phyloP scores from a whole-genome alignment of 2,797 vertebrate species.

The Microctenopoma lineatum region DNA sequence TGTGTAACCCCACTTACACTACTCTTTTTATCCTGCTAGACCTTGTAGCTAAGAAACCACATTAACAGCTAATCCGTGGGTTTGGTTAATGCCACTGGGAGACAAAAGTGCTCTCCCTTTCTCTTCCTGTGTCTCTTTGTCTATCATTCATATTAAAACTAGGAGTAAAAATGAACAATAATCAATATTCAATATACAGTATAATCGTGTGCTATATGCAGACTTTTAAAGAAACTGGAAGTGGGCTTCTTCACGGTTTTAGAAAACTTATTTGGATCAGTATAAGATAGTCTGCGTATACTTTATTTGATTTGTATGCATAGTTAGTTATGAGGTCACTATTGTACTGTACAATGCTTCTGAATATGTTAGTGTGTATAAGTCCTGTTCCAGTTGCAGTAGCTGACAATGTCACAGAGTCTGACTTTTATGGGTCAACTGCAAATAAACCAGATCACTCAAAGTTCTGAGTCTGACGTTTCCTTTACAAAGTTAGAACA shows the following conservation, averaged over 20 bases:
- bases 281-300: neutral
- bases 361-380: constrained; percentile 33
- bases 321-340: constrained; percentile 2
- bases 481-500: constrained; percentile 32
- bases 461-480: constrained; percentile 57
- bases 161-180: constrained; percentile 22
- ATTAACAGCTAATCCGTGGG: constrained; percentile 51
- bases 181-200: constrained; percentile 1
- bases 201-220: neutral
- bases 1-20: constrained; percentile 31
- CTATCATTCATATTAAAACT: constrained; percentile 33
- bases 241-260: constrained; percentile 2
- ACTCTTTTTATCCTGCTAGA: constrained; percentile 32
- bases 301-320: constrained; percentile 4
- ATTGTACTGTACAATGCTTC: too few species aligned
- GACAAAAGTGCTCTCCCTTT: constrained; percentile 37
- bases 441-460: constrained; percentile 72
- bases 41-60: constrained; percentile 51
- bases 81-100: constrained; percentile 30
- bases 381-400: constrained; percentile 59
- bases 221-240: neutral
- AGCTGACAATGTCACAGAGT: constrained; percentile 34
- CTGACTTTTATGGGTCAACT: constrained; percentile 66
- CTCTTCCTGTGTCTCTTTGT: constrained; percentile 5
- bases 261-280: constrained; percentile 16